Conservation (phyloP, 2,888 invertebrate species). For the Callosobruchus maculatus region DNA sequence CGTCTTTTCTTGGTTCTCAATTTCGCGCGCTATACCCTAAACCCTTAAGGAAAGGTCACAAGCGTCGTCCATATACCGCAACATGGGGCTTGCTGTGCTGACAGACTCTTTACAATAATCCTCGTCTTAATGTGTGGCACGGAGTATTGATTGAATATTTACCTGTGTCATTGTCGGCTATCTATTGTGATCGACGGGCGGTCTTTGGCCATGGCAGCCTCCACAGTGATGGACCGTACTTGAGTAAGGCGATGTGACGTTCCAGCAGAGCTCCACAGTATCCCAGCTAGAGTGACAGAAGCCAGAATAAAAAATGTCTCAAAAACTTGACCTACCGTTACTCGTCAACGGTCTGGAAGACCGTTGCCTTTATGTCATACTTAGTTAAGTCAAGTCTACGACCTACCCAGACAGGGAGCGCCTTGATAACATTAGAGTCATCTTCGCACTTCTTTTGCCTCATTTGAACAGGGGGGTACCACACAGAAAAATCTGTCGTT, state of each 20-base stretch:
- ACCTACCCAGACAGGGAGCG: too few species aligned
- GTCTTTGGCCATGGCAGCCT: neutral
- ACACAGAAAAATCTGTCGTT: too few species aligned
- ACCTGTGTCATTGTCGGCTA: slow-evolving; percentile 33
- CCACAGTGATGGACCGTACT: neutral
- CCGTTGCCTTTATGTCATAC: too few species aligned
- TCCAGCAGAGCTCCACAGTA: neutral
- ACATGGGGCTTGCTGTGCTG: neutral
- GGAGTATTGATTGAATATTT: slow-evolving; percentile 30
- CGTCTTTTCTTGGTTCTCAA: too few species aligned
- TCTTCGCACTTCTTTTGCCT: too few species aligned
- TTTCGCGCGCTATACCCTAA: too few species aligned
- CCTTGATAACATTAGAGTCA: too few species aligned
- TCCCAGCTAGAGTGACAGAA: neutral
- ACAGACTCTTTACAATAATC: neutral
- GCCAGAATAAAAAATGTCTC: neutral
- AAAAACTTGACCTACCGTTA: too few species aligned
- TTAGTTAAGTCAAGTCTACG: too few species aligned
- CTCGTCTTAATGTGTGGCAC: slow-evolving; percentile 21
- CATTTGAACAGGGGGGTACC: too few species aligned
- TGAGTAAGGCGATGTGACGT: neutral
- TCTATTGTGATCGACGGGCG: neutral
- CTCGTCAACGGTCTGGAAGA: too few species aligned
- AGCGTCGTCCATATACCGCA: neutral
- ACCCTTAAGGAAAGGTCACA: neutral